phyloP scores from a whole-genome alignment of 2,113 vertebrate species.

The Coreoperca whiteheadi region DNA sequence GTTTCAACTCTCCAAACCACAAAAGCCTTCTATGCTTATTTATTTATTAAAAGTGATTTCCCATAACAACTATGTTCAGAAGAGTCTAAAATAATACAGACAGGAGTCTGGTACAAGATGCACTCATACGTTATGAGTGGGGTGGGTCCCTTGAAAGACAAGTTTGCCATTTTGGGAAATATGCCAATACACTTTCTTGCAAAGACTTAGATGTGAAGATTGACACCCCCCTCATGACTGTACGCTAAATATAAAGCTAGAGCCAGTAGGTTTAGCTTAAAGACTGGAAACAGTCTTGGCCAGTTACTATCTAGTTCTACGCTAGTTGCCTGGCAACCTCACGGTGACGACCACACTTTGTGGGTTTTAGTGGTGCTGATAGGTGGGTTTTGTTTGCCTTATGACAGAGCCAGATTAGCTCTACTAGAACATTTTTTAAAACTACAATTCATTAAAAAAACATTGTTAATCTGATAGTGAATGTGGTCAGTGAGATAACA shows the following conservation, averaged over 20 bases:
- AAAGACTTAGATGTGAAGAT: neutral
- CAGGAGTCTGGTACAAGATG: neutral
- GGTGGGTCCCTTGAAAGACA: neutral
- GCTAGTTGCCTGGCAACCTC: neutral
- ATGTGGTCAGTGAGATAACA: neutral
- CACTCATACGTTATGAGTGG: neutral
- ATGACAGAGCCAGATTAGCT: too few relatives aligned
- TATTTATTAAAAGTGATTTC: neutral
- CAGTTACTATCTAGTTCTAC: neutral
- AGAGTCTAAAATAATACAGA: neutral
- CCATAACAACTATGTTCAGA: neutral
- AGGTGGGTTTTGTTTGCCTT: too few relatives aligned
- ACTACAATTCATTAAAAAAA: too few relatives aligned
- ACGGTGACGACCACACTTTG: neutral
- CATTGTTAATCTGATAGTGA: too few relatives aligned
- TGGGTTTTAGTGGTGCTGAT: too few relatives aligned
- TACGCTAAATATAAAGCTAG: neutral
- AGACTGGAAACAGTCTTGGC: neutral
- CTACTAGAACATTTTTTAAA: too few relatives aligned
- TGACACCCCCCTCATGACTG: neutral
- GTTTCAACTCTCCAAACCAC: slow-evolving; percentile 5
- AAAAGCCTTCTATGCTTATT: neutral
- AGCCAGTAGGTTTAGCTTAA: neutral
- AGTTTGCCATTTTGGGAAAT: neutral
- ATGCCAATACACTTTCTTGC: neutral